These are phyloP conservation scores for Apodemia duryi DNA, from an alignment of 2,888 invertebrate species.

Conservation along the genomic window DNA sequence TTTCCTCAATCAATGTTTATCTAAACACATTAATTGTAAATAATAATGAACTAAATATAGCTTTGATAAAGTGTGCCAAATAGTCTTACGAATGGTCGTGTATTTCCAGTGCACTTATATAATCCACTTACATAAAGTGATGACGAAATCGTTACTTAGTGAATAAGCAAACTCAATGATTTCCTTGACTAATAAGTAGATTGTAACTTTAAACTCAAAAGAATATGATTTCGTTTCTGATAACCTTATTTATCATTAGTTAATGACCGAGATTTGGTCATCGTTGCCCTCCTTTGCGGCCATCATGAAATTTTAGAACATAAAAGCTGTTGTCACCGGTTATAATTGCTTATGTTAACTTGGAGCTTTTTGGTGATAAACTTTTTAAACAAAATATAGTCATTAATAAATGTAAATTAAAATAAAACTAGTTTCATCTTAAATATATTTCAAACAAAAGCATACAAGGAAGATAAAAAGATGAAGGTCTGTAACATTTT, in stretches of 20 bases:
- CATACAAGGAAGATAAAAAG: too few relatives aligned
- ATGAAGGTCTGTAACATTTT: too few relatives aligned
- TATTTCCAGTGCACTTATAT: slow-evolving; percentile 57
- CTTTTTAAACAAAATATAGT: too few relatives aligned
- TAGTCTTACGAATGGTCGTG: slow-evolving; percentile 39
- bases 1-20: too few relatives aligned
- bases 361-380: too few relatives aligned
- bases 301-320: background rate
- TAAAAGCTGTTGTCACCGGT: background rate
- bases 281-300: too few relatives aligned
- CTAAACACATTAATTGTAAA: too few relatives aligned
- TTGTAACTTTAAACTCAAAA: slow-evolving; percentile 10
- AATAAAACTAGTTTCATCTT: too few relatives aligned
- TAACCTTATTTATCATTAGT: background rate
- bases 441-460: too few relatives aligned
- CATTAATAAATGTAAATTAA: too few relatives aligned
- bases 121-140: slow-evolving; percentile 60
- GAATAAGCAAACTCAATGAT: slow-evolving; percentile 57
- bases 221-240: slow-evolving; percentile 1
- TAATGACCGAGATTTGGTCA: background rate
- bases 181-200: slow-evolving; percentile 36
- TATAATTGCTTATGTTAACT: too few relatives aligned
- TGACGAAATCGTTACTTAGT: slow-evolving; percentile 53
- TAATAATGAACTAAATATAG: background rate
- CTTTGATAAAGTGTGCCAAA: slow-evolving; percentile 11